These are phyloP conservation scores for Zygogramma bicolorata DNA, from an alignment of 2,888 invertebrate species.

Conservation along the genomic window DNA sequence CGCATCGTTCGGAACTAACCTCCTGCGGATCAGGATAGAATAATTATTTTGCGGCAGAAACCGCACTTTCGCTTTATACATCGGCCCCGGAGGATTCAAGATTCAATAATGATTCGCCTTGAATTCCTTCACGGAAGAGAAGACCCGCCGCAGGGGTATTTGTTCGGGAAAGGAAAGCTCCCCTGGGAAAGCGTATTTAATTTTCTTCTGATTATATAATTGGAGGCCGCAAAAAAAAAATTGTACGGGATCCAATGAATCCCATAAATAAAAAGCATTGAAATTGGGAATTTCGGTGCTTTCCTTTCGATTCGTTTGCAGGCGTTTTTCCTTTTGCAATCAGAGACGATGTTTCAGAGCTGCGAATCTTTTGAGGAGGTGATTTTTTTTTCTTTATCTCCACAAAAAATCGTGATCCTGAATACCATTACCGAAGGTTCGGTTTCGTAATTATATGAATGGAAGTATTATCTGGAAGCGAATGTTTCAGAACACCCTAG, in stretches of 20 bases:
- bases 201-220: neutral
- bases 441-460: too few species aligned
- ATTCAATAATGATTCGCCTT: neutral
- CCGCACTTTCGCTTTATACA: neutral
- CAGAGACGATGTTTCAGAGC: too few species aligned
- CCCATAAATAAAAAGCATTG: neutral
- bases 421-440: too few species aligned
- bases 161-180: neutral
- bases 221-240: neutral
- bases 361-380: too few species aligned
- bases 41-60: neutral
- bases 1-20: neutral
- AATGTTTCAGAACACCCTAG: too few species aligned
- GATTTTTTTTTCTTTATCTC: too few species aligned
- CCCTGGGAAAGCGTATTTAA: neutral
- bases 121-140: neutral
- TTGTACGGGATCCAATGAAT: neutral
- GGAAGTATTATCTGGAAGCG: too few species aligned
- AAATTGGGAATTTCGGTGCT: too few species aligned
- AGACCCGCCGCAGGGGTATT: neutral
- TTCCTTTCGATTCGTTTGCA: too few species aligned
- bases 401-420: too few species aligned
- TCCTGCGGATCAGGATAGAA: neutral
- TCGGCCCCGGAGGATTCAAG: neutral
- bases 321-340: too few species aligned